Evolutionary conservation across 2,888 invertebrate species (phyloP), one percentile per base, ranked within the genome.

Genomic region (Epinotia nisella): DNA sequence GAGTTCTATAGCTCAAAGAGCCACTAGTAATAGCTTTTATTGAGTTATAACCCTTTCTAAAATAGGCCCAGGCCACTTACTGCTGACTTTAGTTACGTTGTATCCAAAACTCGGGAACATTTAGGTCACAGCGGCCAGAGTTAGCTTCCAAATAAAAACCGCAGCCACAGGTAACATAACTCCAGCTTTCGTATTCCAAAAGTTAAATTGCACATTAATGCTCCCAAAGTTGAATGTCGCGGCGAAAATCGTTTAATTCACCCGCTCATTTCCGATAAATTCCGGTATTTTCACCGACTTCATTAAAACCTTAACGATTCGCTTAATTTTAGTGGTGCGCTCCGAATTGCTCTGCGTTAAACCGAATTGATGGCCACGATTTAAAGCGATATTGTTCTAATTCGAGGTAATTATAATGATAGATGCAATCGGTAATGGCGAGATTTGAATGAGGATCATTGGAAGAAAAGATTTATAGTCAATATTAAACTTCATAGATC

Each of bases 301-400:
- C 86, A 85, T 87, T 88, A 86, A 85, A 83, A 81, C 79, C 79
- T 82, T 82, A 86, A 83, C 80, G 83, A 79, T 81, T 81, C 81
- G 76, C 77, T 85, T 85, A 84, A 86, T 87, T 85, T 83, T 81
- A 78, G 80, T 80, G 81, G 78, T 51, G 67, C 76, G 77, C 59
- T 69, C 69, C 60, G 76, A 82, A 86, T 83, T 80, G 81, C 75
- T 78, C 79, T 56, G 39, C 21, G 67, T 61, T 67, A 67, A 59
- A 51, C 13, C 15, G 60, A 60, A 71, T 71, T 71, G 29, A 66
- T 66, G 15, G 60, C n/a, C 10, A 60, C 71, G n/a, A 59, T 61
- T 66, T 24, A 15, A 41, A 51, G 10, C 65, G 60, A 60, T 71
- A 66, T 60, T 71, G 58, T 58, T 21, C 71, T 66, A 66, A 71